A percentile compares a stretch with the other conserved stretches of the same genome.
Conservation (phyloP, 2,888 invertebrate genomes). For the Dryadula phaetusa region DNA sequence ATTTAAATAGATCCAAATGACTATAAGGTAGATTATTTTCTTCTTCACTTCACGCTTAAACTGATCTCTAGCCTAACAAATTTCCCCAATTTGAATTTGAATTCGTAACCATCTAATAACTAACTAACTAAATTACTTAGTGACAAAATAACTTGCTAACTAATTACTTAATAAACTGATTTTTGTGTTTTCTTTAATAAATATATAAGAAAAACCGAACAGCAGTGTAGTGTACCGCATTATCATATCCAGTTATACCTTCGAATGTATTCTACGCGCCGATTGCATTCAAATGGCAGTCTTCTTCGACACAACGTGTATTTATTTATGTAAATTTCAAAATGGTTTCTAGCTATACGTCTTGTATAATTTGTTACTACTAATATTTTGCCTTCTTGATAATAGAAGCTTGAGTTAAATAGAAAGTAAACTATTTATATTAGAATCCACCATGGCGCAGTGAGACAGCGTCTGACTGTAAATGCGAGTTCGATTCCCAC, state of each 20-base stretch:
- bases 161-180: neutral
- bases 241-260: conserved; percentile 51
- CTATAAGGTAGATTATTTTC: no score
- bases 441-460: no score
- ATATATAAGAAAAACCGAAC: conserved; percentile 48
- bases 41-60: no score
- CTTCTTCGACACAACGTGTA: conserved; percentile 43
- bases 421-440: neutral
- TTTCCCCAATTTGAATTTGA: no score
- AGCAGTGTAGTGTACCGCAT: conserved; percentile 53
- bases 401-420: neutral
- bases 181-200: neutral
- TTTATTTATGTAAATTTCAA: conserved; percentile 48
- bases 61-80: no score
- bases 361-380: conserved; percentile 22
- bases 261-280: conserved; percentile 41
- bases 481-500: no score
- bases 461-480: no score
- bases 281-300: conserved; percentile 49
- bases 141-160: no score
- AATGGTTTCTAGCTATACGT: conserved; percentile 31
- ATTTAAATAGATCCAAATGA: no score
- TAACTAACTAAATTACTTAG: no score
- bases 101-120: no score
- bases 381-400: conserved; percentile 12